Evolutionary conservation across 2,888 invertebrate species (phyloP), one percentile per base, ranked within the genome.

Genomic region (Calephelis perditalis): DNA sequence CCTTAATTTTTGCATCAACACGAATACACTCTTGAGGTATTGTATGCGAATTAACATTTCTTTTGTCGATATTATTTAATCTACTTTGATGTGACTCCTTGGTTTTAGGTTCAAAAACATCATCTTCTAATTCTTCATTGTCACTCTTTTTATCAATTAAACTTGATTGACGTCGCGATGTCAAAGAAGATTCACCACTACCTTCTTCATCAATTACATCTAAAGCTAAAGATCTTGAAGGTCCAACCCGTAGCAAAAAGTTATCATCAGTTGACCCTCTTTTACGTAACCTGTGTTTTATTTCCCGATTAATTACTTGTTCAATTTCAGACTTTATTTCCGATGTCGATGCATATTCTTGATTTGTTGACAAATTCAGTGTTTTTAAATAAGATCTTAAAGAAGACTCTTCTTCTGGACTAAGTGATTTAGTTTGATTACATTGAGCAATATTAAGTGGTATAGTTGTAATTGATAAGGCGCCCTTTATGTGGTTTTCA

Each of bases 121-220:
- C 91, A 68, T 91, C 92, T 65, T 91, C 91, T 63, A 86, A 74
- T 63, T 91, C 86, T 60, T 91, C 90, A 62, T 71, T 74, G 70
- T 91, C 83, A 75, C 87, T 82, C 78, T 82, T 84, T 59, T 84
- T 89, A 49, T 90, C 90, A 71, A 87, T 76, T 72, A 91, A 72
- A 80, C 92, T 84, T 70, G 92, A 81, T 69, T 92, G 84, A 71
- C 92, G 74, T 69, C 92, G 75, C 69, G 93, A 91, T 68, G 92
- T 87, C 67, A 92, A 91, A 67, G 93, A 93, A 6, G 92, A 89
- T 71, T 94, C 94, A 73, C 88, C 81, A 71, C 95, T 95, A 5
- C 92, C 92, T 85, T 96, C 96, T 81, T 96, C 96, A 71, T 94
- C 93, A 68, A 96, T 96, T 7, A 94, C 95, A 74, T 95, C 95